Base-by-base conservation (phyloP, 2,888 invertebrate species). In the Pasiphila rectangulata region DNA sequence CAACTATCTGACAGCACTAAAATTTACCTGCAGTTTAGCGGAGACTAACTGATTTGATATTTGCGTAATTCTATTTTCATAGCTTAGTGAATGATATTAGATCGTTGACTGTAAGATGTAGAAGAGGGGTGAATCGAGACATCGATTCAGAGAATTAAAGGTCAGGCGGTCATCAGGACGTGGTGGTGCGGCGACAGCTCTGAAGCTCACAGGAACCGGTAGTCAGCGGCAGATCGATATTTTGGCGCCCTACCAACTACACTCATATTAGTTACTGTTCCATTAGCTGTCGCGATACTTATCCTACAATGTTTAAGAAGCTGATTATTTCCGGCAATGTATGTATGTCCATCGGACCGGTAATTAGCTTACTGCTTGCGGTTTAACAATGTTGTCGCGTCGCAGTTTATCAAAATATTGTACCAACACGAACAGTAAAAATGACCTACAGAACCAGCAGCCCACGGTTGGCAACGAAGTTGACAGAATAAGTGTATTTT, bases 61-160 rank as follows among this genome's bases (percentile, higher is more conserved):
- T 25, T 30, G 36, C 41, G 35, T 7, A 17, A 23, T 40, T 42
- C 19, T 12, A 21, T 12, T n/a, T 36, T 46, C 16, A 46, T 32
- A 46, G 13, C 27, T 24, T 29, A 16, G 41, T 23, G 17, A 20
- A 35, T 29, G 35, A 35, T 35, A 29, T 24, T 25, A 25, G 12
- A 34, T 15, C 15, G 32, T 30, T 37, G 25, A 23, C 9, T 5
- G 48, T 4, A 4, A 23, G 13, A 46, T 34, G 35, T 17, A 25
- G 10, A 10, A 12, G 30, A 17, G 9, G n/a, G 25, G 54, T 37
- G 61, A 62, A 60, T 69, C 68, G 56, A 50, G 70, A 57, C 46
- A 54, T 65, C 77, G 80, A 79, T 71, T 82, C 78, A 76, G 61
- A 64, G 56, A 34, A 15, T 42, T 54, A 78, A 79, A 79, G 79